Percentiles rank a stretch among this genome's conserved stretches.
Conservation (phyloP, 2,113 vertebrate species). For the Macaca fascicularis region T2T-MFA8v1.1 NC_088387.1:61091501-61092000, state of each 20-base stretch:
- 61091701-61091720: conserved; percentile 32
- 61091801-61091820: conserved; percentile 49
- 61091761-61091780: neutral
- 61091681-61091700: conserved; percentile 27
- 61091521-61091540: conserved; percentile 5
- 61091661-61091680: conserved; percentile 73
- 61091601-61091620: neutral
- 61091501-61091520: neutral
- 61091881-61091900: neutral
- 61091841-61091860: conserved; percentile 67
- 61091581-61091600: neutral
- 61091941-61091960: neutral
- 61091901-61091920: neutral
- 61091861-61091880: conserved; percentile 57
- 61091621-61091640: neutral
- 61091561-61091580: neutral
- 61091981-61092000: conserved; percentile 60
- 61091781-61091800: neutral
- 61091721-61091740: neutral
- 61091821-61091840: conserved; percentile 25
- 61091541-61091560: neutral
- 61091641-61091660: neutral
- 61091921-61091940: conserved; percentile 18
- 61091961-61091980: neutral
- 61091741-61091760: neutral